Conservation (phyloP, 2,113 vertebrate species). For the Apus apus region DNA sequence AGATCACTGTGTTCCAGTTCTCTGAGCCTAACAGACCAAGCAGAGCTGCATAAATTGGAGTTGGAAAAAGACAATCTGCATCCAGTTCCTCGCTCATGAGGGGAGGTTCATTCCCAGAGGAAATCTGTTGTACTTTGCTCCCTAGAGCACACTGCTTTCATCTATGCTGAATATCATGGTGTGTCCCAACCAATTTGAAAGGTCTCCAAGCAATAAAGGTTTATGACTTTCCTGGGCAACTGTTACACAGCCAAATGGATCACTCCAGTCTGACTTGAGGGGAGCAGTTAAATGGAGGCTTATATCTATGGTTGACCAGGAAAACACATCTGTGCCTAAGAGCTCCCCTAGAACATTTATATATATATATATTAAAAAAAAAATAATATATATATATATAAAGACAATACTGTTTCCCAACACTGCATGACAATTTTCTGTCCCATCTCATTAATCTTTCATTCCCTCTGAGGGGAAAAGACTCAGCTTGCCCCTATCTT, state of each 20-base stretch:
- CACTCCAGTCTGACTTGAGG: background rate
- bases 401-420: background rate
- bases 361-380: background rate
- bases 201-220: conserved; percentile 4
- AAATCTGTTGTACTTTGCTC: background rate
- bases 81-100: background rate
- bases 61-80: background rate
- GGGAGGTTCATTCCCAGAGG: background rate
- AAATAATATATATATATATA: rapidly evolving
- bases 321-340: background rate
- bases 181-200: conserved; percentile 1
- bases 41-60: background rate
- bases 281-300: background rate
- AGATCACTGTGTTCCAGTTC: background rate
- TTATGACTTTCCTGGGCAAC: conserved; percentile 24
- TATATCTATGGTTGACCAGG: background rate
- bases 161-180: background rate
- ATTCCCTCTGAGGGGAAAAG: background rate
- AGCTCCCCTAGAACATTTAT: background rate
- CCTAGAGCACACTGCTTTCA: background rate
- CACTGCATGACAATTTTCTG: background rate
- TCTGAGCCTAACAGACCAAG: background rate
- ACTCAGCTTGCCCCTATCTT: background rate
- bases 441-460: background rate
- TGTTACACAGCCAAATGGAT: background rate